Base-by-base conservation (phyloP, 2,113 vertebrate species). In the Thalassoma bifasciatum region DNA sequence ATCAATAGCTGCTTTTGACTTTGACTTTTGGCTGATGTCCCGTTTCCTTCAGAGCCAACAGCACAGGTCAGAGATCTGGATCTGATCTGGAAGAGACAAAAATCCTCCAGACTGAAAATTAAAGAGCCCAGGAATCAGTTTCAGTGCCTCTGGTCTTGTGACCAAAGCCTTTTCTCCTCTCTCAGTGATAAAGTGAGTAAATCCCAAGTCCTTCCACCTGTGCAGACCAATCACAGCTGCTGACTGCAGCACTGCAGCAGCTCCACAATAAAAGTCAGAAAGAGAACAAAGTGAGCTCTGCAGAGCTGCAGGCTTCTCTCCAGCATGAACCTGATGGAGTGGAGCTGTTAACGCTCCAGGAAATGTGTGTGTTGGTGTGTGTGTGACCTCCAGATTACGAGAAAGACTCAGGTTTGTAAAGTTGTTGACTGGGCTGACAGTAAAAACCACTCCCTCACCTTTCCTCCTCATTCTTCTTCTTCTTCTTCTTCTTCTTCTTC, bases 31-130 rank as follows among this genome's bases (percentile, higher is more conserved):
- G 26, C 14, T 22, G 23, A 64, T 50, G 13, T 37, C 44, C 38
- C 63, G 37, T 75, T 50, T 60, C 24, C 56, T 62, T 72, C 67
- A 65, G 30, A 22, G 64, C 8, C 40, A 72, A 69, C 54, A 79
- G 62, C n/a, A 26, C 26, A 23, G 24, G 8, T 66, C 1, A 17
- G 56, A 36, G 50, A 22, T 44, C 19, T 30, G 21, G 23, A 68
- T 75, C 64, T 44, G 12, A 63, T 72, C 47, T 79, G 3, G 21
- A 59, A 65, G 38, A 66, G 21, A n/a, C 38, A 36, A 12, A 63
- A 64, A 72, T 72, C 37, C 4, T 54, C 24, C 17, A 23, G 30
- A 10, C 8, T 54, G 50, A 66, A 71, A 63, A 53, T 58, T n/a
- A n/a, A n/a, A n/a, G n/a, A n/a, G n/a, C n/a, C n/a, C n/a, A n/a